These are phyloP conservation scores for Schizopygopsis malacanthus DNA, from an alignment of 2,797 vertebrate species.

Conservation along the genomic window DNA sequence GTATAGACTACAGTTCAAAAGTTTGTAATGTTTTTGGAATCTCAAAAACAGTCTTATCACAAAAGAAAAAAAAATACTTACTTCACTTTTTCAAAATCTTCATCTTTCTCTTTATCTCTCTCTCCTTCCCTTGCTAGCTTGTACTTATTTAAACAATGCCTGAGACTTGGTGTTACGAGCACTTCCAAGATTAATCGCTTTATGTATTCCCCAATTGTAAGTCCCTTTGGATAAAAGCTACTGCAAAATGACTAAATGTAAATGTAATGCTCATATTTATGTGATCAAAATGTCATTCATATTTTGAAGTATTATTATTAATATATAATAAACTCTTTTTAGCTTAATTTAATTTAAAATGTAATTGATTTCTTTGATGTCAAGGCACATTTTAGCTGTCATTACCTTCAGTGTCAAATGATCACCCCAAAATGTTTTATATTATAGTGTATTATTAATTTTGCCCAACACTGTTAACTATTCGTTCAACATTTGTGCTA, in stretches of 20 bases:
- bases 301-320: background rate
- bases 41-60: background rate
- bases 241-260: no score
- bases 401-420: background rate
- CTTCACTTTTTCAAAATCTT: no score
- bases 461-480: background rate
- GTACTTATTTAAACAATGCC: no score
- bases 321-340: background rate
- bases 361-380: background rate
- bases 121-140: no score
- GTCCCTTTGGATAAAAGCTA: no score
- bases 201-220: no score
- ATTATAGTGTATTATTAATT: background rate
- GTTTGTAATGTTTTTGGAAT: background rate
- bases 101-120: no score
- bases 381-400: background rate
- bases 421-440: background rate
- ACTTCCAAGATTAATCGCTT: no score
- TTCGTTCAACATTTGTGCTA: background rate
- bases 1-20: background rate
- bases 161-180: no score
- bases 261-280: background rate
- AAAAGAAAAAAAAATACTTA: no score
- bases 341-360: background rate
- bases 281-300: background rate